phyloP scores from a whole-genome alignment of 2,113 vertebrate genomes.

The Nerophis ophidion region DNA sequence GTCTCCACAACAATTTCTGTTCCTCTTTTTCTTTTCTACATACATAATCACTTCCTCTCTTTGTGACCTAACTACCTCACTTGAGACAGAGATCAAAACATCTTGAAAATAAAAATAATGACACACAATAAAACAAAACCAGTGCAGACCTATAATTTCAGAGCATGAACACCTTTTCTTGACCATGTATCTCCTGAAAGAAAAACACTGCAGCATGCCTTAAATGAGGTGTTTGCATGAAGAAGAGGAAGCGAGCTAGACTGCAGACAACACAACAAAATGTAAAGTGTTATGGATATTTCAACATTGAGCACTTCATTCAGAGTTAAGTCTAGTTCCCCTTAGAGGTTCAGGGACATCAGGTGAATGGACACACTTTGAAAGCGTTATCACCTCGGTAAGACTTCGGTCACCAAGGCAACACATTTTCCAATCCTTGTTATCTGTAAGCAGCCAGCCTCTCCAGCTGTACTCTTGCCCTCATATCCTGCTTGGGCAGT shows the following conservation, averaged over 20 bases:
- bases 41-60: constrained; percentile 50
- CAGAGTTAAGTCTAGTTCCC: constrained; percentile 15
- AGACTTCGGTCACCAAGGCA: constrained; percentile 63
- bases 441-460: constrained; percentile 58
- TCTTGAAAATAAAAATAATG: background rate
- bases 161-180: constrained; percentile 4
- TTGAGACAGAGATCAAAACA: constrained; percentile 6
- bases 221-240: constrained; percentile 2
- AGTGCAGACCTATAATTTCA: constrained; percentile 12
- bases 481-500: constrained; percentile 48
- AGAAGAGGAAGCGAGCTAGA: constrained; percentile 17
- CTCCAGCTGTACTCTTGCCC: constrained; percentile 48
- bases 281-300: constrained; percentile 4
- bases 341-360: constrained; percentile 54
- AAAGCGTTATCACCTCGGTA: constrained; percentile 63
- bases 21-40: constrained; percentile 40
- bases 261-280: background rate
- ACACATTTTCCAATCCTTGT: constrained; percentile 68
- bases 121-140: constrained; percentile 7
- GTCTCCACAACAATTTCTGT: constrained; percentile 41
- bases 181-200: constrained; percentile 1
- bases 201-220: background rate
- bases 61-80: constrained; percentile 49
- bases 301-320: background rate
- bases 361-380: constrained; percentile 51